Base-by-base conservation (phyloP, 2,113 vertebrate genomes). In the Scomber japonicus region DNA sequence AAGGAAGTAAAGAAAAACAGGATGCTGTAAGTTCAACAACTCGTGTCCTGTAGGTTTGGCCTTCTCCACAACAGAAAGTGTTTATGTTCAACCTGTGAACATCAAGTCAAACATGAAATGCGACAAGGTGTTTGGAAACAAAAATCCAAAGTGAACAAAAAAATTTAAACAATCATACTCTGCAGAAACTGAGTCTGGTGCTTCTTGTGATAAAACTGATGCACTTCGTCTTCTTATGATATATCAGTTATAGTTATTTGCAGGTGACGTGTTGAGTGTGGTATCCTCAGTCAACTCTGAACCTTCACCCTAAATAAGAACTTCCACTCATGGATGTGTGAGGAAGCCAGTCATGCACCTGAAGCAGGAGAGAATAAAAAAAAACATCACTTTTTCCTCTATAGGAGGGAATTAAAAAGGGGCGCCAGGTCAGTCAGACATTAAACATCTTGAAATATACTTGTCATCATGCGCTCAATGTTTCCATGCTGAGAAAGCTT, bases 301-400 rank as follows among this genome's bases (percentile, higher is more conserved):
- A 30, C 31, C 19, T 30, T 56, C 53, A 3, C 5, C 35, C 48
- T n/a, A 71, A 76, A 76, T 77, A 71, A 46, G 46, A 48, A 56
- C 50, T 8, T 81, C 74, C 56, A 51, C 51, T 30, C 60, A 46
- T 5, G 62, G 51, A 46, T 5, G 31, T 16, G 56, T 31, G 68
- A 74, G 55, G 82, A 54, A 61, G 78, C 40, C 53, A 30, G 21
- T 88, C 78, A 85, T 85, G 87, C 86, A 86, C 88, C 92, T 91
- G 44, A 27, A 31, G 71, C 7, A 64, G 61, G 59, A 19, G 17
- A 13, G 17, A 70, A 3, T 68, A 19, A n/a, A 6, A 30, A 74
- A 62, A n/a, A 65, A 51, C 30, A 45, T 60, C 40, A 61, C 17
- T 48, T 9, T 48, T 67, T 64, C 35, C 16, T 75, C 55, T 50